These are phyloP conservation scores for Rotaria sp. DNA, from an alignment of 2,888 invertebrate species.

Conservation along the genomic window DNA sequence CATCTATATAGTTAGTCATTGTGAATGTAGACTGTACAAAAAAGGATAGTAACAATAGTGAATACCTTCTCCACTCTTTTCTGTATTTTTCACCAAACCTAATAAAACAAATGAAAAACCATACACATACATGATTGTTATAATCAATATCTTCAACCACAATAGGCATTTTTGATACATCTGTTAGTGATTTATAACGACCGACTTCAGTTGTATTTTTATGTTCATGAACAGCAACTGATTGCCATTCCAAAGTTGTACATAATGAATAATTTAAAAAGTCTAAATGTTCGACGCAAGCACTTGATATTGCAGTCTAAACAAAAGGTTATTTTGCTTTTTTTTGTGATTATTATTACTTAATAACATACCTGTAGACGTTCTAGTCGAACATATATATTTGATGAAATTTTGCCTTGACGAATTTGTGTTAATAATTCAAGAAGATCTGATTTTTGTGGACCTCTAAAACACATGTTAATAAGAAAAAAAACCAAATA, in stretches of 20 bases:
- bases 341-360: background rate
- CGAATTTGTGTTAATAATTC: constrained; percentile 41
- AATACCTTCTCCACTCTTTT: too few species aligned
- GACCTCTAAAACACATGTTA: background rate
- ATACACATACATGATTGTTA: background rate
- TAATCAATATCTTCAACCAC: constrained; percentile 26
- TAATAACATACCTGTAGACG: background rate
- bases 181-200: constrained; percentile 37
- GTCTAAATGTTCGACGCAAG: constrained; percentile 95
- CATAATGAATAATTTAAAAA: constrained; percentile 67
- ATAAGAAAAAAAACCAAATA: background rate
- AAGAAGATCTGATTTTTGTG: constrained; percentile 38
- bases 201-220: constrained; percentile 28
- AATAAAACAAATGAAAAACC: too few species aligned
- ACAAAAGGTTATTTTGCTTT: background rate
- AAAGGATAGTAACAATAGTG: too few species aligned
- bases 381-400: constrained; percentile 35
- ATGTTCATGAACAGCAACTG: background rate
- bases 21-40: too few species aligned
- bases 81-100: too few species aligned
- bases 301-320: constrained; percentile 95
- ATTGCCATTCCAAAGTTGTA: background rate
- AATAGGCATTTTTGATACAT: constrained; percentile 34
- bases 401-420: constrained; percentile 38
- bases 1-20: too few species aligned